A percentile compares a stretch with the other conserved stretches of the same genome.
phyloP scores from a whole-genome alignment of 2,888 invertebrate species.

The Lasius platythorax region DNA sequence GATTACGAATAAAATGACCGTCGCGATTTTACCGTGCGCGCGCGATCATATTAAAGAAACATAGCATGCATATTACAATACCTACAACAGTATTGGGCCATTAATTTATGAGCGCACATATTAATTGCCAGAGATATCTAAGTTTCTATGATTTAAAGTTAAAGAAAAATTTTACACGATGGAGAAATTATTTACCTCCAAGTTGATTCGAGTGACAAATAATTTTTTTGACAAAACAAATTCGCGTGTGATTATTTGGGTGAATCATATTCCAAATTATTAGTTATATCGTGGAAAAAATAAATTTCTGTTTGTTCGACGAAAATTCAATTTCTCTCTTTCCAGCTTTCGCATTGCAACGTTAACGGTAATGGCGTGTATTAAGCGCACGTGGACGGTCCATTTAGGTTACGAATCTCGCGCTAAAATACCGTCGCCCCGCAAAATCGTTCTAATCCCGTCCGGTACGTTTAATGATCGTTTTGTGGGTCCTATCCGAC shows the following conservation, averaged over 20 bases:
- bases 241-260: not conserved
- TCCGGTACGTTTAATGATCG: slow-evolving; percentile 31
- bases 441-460: slow-evolving; percentile 24
- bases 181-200: not conserved
- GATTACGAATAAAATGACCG: not conserved
- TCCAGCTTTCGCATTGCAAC: not conserved
- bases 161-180: not conserved
- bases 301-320: not conserved
- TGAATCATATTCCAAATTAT: not conserved
- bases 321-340: not conserved
- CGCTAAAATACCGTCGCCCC: not conserved
- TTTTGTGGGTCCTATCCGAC: slow-evolving; percentile 23
- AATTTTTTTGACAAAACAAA: not conserved
- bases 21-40: not conserved
- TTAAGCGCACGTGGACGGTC: not conserved
- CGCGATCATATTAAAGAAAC: not conserved
- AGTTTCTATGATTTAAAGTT: not conserved
- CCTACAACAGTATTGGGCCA: not conserved
- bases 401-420: not conserved
- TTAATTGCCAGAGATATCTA: not conserved
- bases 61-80: no score
- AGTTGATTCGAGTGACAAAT: not conserved
- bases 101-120: not conserved
- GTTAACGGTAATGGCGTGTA: not conserved
- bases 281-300: not conserved